These are phyloP conservation scores for Gymnobelideus leadbeateri DNA, from an alignment of 2,113 vertebrate species.

Conservation along the genomic window DNA sequence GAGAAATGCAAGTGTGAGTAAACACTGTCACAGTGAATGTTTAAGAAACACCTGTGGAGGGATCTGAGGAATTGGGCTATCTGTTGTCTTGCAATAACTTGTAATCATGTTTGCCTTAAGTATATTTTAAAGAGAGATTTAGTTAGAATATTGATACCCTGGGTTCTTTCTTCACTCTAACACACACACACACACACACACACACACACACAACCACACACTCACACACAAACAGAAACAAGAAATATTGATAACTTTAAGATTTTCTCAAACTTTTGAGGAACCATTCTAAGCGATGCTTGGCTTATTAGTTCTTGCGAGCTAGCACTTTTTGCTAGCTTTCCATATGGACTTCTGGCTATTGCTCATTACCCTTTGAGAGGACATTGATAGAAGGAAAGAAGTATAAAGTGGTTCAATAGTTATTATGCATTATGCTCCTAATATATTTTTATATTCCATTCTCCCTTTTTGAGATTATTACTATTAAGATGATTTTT, in stretches of 20 bases:
- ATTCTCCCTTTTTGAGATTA: background rate
- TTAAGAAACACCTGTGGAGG: background rate
- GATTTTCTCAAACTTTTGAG: background rate
- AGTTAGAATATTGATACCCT: background rate
- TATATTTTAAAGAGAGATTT: too few species aligned
- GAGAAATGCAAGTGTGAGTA: background rate
- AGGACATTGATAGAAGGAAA: background rate
- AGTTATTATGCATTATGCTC: background rate
- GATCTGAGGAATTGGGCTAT: background rate
- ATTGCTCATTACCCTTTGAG: background rate
- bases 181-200: background rate
- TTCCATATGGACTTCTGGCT: background rate
- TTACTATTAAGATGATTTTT: background rate
- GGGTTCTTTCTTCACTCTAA: background rate
- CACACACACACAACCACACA: background rate
- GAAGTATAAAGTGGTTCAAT: background rate
- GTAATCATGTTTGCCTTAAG: background rate
- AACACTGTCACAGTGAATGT: background rate
- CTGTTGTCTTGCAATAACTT: background rate
- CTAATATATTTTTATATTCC: background rate
- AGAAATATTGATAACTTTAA: background rate
- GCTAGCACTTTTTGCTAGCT: background rate
- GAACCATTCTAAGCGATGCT: background rate
- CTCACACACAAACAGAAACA: background rate
- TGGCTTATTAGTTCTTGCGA: background rate